Base-by-base conservation (phyloP, 35 echinoderm and acorn worm genomes). In the Ophioderma brevispina region DNA sequence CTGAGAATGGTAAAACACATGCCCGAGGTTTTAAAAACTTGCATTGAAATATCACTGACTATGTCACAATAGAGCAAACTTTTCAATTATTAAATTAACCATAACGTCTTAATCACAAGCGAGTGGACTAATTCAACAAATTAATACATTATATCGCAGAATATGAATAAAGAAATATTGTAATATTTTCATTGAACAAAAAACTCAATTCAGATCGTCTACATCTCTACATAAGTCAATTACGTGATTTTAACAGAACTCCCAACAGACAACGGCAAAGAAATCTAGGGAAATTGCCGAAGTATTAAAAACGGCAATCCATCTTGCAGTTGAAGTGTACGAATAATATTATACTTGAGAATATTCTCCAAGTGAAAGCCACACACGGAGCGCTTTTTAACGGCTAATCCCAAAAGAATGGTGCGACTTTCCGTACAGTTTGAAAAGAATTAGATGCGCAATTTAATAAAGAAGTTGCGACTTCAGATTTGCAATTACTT, bases 401-500 rank as follows among this genome's bases (percentile, higher is more conserved):
- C 15, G 28, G 10, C 10, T 13, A 70, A 15, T 70, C 59, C 59
- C 59, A 25, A 70, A 15, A 13, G 59, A 70, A 17, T 46, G 41
- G 41, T 46, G 4, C 41, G 41, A 46, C 41, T 46, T 46, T 46
- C 41, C 17, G 41, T 46, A 8, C 17, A 8, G n/a, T 46, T 4
- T 17, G 41, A 8, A 46, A 17, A 4, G 41, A 70, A 70, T 25
- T 30, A 70, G 59, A 70, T 70, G 59, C 59, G 28, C 59, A 70
- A 70, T 70, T 70, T 70, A 70, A 70, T 70, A 70, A 70, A 70
- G n/a, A 70, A 25, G 59, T 70, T 70, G 59, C 15, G 10, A 70
- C 6, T 70, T 6, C 10, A 70, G 10, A 25, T 6, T 70, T 70
- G 59, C 59, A 70, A 70, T 70, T 70, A 70, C 10, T 30, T 70